Conservation (phyloP, 2,797 vertebrate genomes). For the Huso huso region DNA sequence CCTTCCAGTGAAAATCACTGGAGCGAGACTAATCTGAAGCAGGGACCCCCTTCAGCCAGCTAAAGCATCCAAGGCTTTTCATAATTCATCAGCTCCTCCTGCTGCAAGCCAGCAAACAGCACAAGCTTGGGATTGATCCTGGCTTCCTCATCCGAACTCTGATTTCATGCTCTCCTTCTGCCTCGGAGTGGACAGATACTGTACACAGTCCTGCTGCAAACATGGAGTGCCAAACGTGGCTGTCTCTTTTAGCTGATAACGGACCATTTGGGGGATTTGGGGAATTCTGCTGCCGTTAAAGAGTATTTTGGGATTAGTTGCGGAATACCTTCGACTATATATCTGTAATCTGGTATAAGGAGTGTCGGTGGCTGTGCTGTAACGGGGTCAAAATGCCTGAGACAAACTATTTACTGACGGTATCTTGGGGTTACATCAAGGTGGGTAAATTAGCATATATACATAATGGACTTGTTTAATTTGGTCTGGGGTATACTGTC, state of each 20-base stretch:
- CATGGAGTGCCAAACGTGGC: slow-evolving; percentile 52
- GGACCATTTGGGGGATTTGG: slow-evolving; percentile 26
- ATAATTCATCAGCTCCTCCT: slow-evolving; percentile 59
- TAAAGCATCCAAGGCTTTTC: slow-evolving; percentile 54
- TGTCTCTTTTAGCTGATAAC: slow-evolving; percentile 39
- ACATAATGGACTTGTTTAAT: neutral
- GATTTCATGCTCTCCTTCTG: slow-evolving; percentile 32
- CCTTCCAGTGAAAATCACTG: slow-evolving; percentile 39
- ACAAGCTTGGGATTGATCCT: slow-evolving; percentile 37
- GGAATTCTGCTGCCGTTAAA: slow-evolving; percentile 22
- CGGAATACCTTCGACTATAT: slow-evolving; percentile 27
- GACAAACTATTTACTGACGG: slow-evolving; percentile 88
- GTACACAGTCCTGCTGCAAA: slow-evolving; percentile 24
- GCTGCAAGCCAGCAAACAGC: slow-evolving; percentile 43
- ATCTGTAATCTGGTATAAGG: slow-evolving; percentile 39
- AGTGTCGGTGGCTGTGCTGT: slow-evolving; percentile 50
- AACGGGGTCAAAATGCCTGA: slow-evolving; percentile 88
- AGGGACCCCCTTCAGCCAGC: slow-evolving; percentile 69
- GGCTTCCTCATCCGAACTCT: slow-evolving; percentile 29
- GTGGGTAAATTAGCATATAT: slow-evolving; percentile 63
- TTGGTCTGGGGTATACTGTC: neutral
- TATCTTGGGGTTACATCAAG: slow-evolving; percentile 97
- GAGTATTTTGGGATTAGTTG: slow-evolving; percentile 23
- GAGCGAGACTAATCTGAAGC: slow-evolving; percentile 53
- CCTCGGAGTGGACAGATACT: slow-evolving; percentile 23